These are phyloP conservation scores for Athripsodes cinereus DNA, from an alignment of 2,888 invertebrate genomes.

Conservation along the genomic window DNA sequence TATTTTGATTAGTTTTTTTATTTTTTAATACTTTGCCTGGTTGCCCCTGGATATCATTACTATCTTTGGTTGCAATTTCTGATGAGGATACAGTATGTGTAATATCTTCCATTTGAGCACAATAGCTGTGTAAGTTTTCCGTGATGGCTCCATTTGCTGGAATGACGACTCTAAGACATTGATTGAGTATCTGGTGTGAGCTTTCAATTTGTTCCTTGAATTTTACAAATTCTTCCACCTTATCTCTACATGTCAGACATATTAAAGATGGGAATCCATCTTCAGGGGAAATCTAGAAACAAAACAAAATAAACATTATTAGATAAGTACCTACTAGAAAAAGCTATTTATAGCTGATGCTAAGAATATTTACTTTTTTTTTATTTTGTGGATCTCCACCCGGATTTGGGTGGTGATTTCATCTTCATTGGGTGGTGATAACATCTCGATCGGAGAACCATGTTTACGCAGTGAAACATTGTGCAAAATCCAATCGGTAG, in stretches of 20 bases:
- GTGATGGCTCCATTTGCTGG: slow-evolving; percentile 13
- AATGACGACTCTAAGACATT: slow-evolving; percentile 24
- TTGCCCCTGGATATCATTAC: no score
- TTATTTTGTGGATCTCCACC: no score
- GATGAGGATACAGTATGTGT: not conserved
- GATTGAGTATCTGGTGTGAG: slow-evolving; percentile 30
- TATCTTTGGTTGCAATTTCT: not conserved
- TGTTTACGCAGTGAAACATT: no score
- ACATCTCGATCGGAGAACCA: no score
- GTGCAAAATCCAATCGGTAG: no score
- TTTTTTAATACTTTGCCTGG: no score
- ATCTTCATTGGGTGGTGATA: no score
- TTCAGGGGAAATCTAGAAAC: slow-evolving; percentile 29
- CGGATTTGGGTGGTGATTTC: no score
- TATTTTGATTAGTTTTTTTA: not conserved
- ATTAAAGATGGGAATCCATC: slow-evolving; percentile 31
- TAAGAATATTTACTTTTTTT: no score
- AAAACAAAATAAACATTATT: no score
- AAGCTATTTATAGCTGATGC: no score
- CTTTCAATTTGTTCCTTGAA: slow-evolving; percentile 32
- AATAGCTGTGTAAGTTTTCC: not conserved
- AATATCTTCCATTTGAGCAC: not conserved
- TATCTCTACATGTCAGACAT: slow-evolving; percentile 30
- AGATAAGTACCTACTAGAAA: no score
- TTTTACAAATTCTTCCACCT: slow-evolving; percentile 31